A percentile compares a stretch with the other conserved stretches of the same genome.
These are phyloP conservation scores for Columba janthina DNA, from an alignment of 2,113 vertebrate species.

Conservation along the genomic window DNA sequence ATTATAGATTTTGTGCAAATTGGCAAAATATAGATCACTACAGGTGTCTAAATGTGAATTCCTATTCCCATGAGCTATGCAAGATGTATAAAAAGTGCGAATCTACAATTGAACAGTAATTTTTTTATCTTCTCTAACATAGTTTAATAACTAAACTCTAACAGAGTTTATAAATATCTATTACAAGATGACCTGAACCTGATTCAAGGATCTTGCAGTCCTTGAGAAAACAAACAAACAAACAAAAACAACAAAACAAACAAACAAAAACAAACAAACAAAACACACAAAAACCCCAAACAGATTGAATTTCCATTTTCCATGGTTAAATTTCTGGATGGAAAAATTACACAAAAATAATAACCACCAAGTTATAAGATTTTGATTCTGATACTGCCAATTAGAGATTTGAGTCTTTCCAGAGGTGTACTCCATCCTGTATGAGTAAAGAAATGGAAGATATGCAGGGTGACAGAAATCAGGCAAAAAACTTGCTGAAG, in stretches of 20 bases:
- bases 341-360: not conserved
- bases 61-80: not conserved
- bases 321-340: not conserved
- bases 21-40: not conserved
- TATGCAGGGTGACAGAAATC: not conserved
- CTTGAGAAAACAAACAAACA: not conserved
- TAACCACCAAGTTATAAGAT: not conserved
- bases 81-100: not conserved
- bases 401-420: not conserved
- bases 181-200: not conserved
- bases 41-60: not conserved
- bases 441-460: not conserved
- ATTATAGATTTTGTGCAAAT: not conserved
- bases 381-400: not conserved
- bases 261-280: not conserved
- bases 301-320: not conserved
- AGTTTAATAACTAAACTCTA: not conserved
- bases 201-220: not conserved
- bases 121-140: not conserved
- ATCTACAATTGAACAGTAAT: not conserved
- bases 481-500: not conserved
- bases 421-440: not conserved
- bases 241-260: not conserved
- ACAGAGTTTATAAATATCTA: not conserved
- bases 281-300: not conserved